Percentiles rank a stretch among this genome's conserved stretches.
phyloP scores from a whole-genome alignment of 1,140 invertebrate species.

The Bombus confusus region DNA sequence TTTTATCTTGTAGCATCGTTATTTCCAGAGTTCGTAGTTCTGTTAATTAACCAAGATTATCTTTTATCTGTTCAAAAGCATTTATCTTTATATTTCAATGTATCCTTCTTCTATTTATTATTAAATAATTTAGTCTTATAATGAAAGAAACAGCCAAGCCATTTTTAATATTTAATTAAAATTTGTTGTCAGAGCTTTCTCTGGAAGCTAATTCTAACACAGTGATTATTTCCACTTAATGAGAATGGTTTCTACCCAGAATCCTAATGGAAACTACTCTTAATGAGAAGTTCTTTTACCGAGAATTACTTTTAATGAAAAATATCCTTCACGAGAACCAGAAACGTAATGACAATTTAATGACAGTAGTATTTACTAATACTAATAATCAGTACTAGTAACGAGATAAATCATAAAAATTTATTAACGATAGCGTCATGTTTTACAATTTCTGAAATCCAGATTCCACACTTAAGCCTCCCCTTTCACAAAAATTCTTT shows the following conservation, averaged over 20 bases:
- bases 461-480: background rate
- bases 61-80: background rate
- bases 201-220: no score
- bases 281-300: no score
- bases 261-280: no score
- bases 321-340: background rate
- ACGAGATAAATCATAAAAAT: no score
- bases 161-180: background rate
- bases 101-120: background rate
- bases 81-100: background rate
- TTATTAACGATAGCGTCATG: no score
- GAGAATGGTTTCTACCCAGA: no score
- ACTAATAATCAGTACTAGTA: background rate
- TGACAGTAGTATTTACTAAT: background rate
- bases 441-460: no score
- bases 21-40: background rate
- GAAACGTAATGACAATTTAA: background rate
- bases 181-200: no score
- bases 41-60: background rate
- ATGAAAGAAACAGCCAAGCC: background rate
- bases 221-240: no score
- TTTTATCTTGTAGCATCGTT: background rate
- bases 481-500: background rate
- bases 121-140: background rate
- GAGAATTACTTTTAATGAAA: background rate